A percentile compares a stretch with the other conserved stretches of the same genome.
Conservation (phyloP, 1,140 invertebrate species). For the Aphaenogaster floridana region DNA sequence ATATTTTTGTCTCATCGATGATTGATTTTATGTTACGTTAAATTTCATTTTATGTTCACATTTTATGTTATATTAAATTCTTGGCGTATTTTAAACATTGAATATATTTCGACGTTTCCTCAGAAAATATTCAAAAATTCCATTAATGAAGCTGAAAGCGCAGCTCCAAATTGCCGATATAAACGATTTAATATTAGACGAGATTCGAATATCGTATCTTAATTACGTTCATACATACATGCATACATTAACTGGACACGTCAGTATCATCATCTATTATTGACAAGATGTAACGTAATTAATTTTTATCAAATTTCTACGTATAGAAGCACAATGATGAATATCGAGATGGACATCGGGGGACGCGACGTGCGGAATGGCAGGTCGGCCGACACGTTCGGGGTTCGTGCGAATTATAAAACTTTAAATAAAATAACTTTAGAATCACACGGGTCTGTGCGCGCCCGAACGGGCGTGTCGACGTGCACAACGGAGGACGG, state of each 20-base stretch:
- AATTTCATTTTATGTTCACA: no score
- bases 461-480: slow-evolving; percentile 28
- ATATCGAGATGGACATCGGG: neutral
- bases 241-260: neutral
- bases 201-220: neutral
- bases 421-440: slow-evolving; percentile 81
- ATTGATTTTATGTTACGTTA: neutral
- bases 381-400: slow-evolving; percentile 56
- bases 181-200: neutral
- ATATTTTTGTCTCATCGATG: neutral
- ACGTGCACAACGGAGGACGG: slow-evolving; percentile 35
- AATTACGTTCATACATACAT: neutral
- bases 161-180: neutral
- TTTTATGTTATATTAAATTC: neutral
- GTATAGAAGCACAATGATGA: neutral
- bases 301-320: slow-evolving; percentile 20
- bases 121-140: neutral
- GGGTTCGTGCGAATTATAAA: slow-evolving; percentile 69
- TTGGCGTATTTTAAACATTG: neutral
- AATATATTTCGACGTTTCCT: neutral
- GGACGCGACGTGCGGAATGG: neutral
- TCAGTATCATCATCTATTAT: neutral
- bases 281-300: neutral
- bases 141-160: neutral
- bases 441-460: slow-evolving; percentile 55